A percentile compares a stretch with the other conserved stretches of the same genome.
Evolutionary conservation across 2,888 invertebrate species (phyloP).

Genomic region (Eupithecia abbreviata): DNA sequence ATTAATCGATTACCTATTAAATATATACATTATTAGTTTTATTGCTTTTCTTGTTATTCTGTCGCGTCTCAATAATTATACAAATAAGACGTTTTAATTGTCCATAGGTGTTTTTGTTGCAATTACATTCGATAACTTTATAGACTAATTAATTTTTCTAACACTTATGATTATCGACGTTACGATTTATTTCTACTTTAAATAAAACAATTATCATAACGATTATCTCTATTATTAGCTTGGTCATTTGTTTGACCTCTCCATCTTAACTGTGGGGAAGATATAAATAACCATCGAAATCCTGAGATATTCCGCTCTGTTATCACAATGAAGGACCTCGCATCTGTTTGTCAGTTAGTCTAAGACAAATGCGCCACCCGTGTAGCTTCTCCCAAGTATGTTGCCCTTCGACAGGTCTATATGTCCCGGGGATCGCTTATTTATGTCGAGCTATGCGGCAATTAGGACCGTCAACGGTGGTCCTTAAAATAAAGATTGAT

Average conservation of each 20-base stretch:
- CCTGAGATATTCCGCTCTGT: slow-evolving; percentile 73
- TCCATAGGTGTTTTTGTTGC: slow-evolving; percentile 31
- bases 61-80: slow-evolving; percentile 30
- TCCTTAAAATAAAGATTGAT: slow-evolving; percentile 28
- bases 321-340: slow-evolving; percentile 69
- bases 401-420: slow-evolving; percentile 53
- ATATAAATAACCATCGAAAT: slow-evolving; percentile 80
- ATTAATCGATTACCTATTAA: slow-evolving; percentile 43
- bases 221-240: slow-evolving; percentile 80
- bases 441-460: slow-evolving; percentile 40
- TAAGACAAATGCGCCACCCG: slow-evolving; percentile 76
- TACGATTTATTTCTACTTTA: not conserved
- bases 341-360: slow-evolving; percentile 77
- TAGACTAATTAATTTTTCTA: slow-evolving; percentile 36
- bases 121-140: slow-evolving; percentile 33
- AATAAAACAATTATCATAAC: slow-evolving; percentile 43
- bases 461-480: slow-evolving; percentile 37
- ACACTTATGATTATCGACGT: slow-evolving; percentile 37
- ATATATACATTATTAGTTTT: slow-evolving; percentile 38
- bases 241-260: slow-evolving; percentile 73
- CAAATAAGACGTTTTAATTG: slow-evolving; percentile 34
- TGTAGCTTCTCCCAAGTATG: slow-evolving; percentile 60
- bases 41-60: slow-evolving; percentile 43
- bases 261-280: slow-evolving; percentile 59
- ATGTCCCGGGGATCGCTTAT: slow-evolving; percentile 47